A percentile compares a stretch with the other conserved stretches of the same genome.
phyloP scores from a whole-genome alignment of 1,140 invertebrate species.

The Acromyrmex heyeri region DNA sequence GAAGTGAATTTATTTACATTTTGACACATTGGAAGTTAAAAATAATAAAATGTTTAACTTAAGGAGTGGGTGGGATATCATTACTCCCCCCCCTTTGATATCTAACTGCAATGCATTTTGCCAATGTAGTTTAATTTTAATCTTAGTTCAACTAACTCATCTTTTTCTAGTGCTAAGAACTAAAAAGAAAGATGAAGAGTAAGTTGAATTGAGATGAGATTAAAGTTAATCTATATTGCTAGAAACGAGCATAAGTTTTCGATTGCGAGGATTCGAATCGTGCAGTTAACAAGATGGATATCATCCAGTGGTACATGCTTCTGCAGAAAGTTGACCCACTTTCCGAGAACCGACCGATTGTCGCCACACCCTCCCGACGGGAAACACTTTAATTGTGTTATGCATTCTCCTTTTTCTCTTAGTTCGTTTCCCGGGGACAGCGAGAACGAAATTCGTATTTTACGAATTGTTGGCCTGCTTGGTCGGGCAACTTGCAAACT shows the following conservation, averaged over 20 bases:
- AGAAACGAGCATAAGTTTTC: not conserved
- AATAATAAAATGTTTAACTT: too few species aligned
- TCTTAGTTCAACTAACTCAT: too few species aligned
- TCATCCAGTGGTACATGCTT: constrained; percentile 1
- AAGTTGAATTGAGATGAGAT: too few species aligned
- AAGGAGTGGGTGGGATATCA: too few species aligned
- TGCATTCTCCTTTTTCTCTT: not conserved
- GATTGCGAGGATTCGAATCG: not conserved
- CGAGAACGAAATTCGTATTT: constrained; percentile 39
- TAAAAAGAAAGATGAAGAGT: too few species aligned
- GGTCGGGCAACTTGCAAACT: constrained; percentile 14
- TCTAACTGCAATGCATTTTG: too few species aligned
- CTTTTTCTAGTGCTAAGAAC: too few species aligned
- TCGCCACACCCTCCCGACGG: constrained; percentile 37
- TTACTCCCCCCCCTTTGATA: too few species aligned
- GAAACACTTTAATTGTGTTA: constrained; percentile 60
- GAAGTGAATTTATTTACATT: too few species aligned
- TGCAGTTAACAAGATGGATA: constrained; percentile 29
- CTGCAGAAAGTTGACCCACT: constrained; percentile 33
- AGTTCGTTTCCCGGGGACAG: not conserved
- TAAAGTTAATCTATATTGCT: too few species aligned
- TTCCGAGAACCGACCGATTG: constrained; percentile 53
- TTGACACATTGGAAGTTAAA: too few species aligned
- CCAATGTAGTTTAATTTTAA: too few species aligned
- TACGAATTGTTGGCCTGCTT: constrained; percentile 22